A percentile compares a stretch with the other conserved stretches of the same genome.
phyloP scores from a whole-genome alignment of 2,888 invertebrate species.

The Callimorpha dominula region DNA sequence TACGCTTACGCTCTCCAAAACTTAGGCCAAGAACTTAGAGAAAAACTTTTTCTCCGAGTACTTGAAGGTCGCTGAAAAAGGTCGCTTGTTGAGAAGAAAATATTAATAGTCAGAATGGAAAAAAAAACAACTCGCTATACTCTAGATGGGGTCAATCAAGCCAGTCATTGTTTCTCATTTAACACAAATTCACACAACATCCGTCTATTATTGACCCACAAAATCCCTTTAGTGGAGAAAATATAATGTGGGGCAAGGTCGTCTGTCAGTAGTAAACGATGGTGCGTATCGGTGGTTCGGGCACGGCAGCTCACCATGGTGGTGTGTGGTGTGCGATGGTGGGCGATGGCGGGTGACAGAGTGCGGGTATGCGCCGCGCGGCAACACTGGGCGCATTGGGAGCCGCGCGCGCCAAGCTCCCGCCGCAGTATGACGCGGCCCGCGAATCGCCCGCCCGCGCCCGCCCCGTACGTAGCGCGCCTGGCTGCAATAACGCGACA shows the following conservation, averaged over 20 bases:
- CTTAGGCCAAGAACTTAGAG: constrained; percentile 5
- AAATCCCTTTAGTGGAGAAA: constrained; percentile 65
- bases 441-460: constrained; percentile 75
- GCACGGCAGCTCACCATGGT: constrained; percentile 27
- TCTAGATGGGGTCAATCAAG: constrained; percentile 43
- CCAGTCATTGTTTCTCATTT: constrained; percentile 55
- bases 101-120: constrained; percentile 30
- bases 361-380: constrained; percentile 59
- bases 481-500: constrained; percentile 57
- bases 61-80: not conserved
- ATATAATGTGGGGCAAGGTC: constrained; percentile 81
- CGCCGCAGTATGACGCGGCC: constrained; percentile 83
- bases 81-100: constrained; percentile 28
- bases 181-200: constrained; percentile 53
- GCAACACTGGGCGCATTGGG: constrained; percentile 50
- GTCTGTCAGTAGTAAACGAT: constrained; percentile 79
- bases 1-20: not conserved
- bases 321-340: constrained; percentile 21
- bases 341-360: constrained; percentile 54
- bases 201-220: constrained; percentile 69
- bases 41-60: not conserved
- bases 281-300: constrained; percentile 66
- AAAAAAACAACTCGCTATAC: constrained; percentile 12
- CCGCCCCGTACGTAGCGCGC: constrained; percentile 61
- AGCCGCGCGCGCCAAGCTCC: constrained; percentile 47